Conservation (phyloP, 2,113 vertebrate genomes). For the Myiozetetes cayanensis region DNA sequence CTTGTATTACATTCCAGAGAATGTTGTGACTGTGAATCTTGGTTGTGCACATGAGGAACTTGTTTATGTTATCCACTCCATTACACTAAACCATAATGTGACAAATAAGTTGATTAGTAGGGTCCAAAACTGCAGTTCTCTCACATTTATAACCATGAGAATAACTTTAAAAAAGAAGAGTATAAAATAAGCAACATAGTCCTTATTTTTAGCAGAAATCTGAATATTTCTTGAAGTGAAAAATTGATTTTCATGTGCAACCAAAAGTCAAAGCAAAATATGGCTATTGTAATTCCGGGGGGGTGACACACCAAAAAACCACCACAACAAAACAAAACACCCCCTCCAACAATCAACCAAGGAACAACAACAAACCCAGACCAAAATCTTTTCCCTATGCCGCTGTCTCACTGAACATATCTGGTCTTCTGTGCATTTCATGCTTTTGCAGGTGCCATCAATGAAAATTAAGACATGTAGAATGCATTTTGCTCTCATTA, state of each 20-base stretch:
- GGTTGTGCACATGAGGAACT: not conserved
- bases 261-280: not conserved
- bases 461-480: not conserved
- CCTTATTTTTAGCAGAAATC: not conserved
- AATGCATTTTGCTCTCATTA: not conserved
- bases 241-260: not conserved
- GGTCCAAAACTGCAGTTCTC: not conserved
- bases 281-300: not conserved
- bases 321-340: not conserved
- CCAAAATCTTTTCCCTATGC: not conserved
- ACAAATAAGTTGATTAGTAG: not conserved
- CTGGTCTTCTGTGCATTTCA: not conserved
- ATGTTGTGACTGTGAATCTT: not conserved
- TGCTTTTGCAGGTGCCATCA: not conserved
- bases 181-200: not conserved
- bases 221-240: not conserved
- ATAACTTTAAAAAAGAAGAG: not conserved
- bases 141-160: not conserved
- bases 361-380: not conserved
- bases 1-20: not conserved
- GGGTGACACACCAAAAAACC: not conserved
- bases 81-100: not conserved
- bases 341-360: not conserved
- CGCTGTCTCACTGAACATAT: not conserved
- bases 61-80: not conserved